Evolutionary conservation across 2,888 invertebrate species (phyloP).

Genomic region (Tipula vernalis): DNA sequence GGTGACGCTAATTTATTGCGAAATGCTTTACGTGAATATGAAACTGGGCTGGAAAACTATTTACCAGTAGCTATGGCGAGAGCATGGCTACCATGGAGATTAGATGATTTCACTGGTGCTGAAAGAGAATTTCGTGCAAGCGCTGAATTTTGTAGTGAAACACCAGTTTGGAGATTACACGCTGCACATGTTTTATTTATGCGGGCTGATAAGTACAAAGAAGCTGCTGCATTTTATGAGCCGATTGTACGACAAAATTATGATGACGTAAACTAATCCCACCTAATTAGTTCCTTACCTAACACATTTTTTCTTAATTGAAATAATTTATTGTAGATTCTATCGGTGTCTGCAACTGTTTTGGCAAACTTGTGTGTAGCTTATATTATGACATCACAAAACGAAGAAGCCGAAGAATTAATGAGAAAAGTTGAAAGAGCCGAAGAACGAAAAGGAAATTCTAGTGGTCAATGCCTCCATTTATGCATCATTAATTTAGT

Average conservation of each 20-base stretch:
- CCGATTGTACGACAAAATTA: slow-evolving; percentile 92
- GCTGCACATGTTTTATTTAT: slow-evolving; percentile 98
- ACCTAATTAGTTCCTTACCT: not conserved
- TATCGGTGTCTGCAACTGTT: slow-evolving; percentile 94
- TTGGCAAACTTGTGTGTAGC: slow-evolving; percentile 97
- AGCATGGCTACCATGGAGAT: slow-evolving; percentile 97
- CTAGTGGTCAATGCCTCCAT: slow-evolving; percentile 91
- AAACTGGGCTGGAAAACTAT: slow-evolving; percentile 77
- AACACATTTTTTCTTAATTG: not conserved
- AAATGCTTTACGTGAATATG: slow-evolving; percentile 82
- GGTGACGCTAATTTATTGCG: slow-evolving; percentile 82
- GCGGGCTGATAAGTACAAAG: slow-evolving; percentile 98
- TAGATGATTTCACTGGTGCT: slow-evolving; percentile 89
- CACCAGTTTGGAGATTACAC: slow-evolving; percentile 93
- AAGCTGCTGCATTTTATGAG: slow-evolving; percentile 95
- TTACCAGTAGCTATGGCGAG: slow-evolving; percentile 99
- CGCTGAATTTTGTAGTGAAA: slow-evolving; percentile 95
- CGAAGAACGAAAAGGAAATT: slow-evolving; percentile 84
- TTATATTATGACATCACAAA: slow-evolving; percentile 98
- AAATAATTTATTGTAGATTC: slow-evolving; percentile 44
- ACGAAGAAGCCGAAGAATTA: slow-evolving; percentile 95
- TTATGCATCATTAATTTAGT: slow-evolving; percentile 97
- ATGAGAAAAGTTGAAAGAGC: slow-evolving; percentile 98
- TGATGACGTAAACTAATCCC: slow-evolving; percentile 50
- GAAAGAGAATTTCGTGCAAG: slow-evolving; percentile 95